Conservation (phyloP, 2,113 vertebrate species). For the Nematolebias whitei region DNA sequence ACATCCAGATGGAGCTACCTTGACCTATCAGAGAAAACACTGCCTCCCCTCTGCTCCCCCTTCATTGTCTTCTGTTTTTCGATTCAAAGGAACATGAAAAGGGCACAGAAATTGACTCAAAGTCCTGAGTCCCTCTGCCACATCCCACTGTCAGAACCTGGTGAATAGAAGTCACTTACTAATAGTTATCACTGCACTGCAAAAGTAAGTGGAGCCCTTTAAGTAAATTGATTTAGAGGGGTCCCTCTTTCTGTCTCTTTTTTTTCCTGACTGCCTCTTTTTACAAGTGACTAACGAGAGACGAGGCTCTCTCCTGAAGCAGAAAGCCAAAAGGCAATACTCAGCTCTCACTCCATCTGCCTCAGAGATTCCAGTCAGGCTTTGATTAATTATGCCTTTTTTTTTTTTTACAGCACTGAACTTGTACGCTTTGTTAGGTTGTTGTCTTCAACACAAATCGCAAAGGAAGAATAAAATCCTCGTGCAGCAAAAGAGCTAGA, state of each 20-base stretch:
- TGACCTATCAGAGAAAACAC: slow-evolving; percentile 51
- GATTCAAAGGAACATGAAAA: slow-evolving; percentile 73
- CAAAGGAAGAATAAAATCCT: slow-evolving; percentile 15
- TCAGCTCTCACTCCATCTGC: slow-evolving; percentile 66
- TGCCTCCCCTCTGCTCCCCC: not conserved
- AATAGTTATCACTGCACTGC: slow-evolving; percentile 59
- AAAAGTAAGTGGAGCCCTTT: slow-evolving; percentile 58
- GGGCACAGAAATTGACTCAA: slow-evolving; percentile 73
- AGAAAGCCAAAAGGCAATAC: slow-evolving; percentile 59
- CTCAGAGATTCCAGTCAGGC: slow-evolving; percentile 43
- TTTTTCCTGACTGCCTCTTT: slow-evolving; percentile 50
- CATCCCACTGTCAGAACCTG: slow-evolving; percentile 60
- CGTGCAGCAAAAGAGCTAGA: slow-evolving; percentile 3
- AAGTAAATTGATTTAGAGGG: slow-evolving; percentile 64
- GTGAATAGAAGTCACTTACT: slow-evolving; percentile 64
- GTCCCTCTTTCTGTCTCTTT: slow-evolving; percentile 1
- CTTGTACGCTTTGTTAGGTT: slow-evolving; percentile 26
- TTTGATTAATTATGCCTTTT: slow-evolving; percentile 67
- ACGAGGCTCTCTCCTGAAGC: slow-evolving; percentile 57
- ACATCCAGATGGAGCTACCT: slow-evolving; percentile 68
- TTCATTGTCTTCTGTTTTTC: slow-evolving; percentile 1
- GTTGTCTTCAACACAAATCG: slow-evolving; percentile 34
- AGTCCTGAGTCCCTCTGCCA: slow-evolving; percentile 55
- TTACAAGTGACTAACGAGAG: slow-evolving; percentile 58
- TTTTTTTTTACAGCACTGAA: slow-evolving; percentile 44